Base-by-base conservation (phyloP, 2,797 vertebrate genomes). In the Esox masquinongy region DNA sequence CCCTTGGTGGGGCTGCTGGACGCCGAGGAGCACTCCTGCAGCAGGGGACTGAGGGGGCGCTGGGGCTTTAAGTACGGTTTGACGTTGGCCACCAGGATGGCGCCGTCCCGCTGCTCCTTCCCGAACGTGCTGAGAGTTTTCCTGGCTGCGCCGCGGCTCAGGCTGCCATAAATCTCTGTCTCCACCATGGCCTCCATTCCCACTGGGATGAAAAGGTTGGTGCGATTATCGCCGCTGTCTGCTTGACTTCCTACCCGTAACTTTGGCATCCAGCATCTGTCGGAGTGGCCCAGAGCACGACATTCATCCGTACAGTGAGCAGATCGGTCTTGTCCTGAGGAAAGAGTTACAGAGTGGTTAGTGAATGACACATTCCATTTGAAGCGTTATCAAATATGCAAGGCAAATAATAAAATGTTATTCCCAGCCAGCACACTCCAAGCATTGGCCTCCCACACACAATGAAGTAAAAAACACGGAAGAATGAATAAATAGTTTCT, bases 41-140 rank as follows among this genome's bases (percentile, higher is more conserved):
- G 95, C 75, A 97, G 95, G 92, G 96, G 96, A 91, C 97, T 97
- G 88, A 97, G 95, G 88, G 96, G 95, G 93, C 95, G 96, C 95
- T 98, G 97, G 89, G 96, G 96, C 95, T 98, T 98, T 93, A 98
- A 95, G 93, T 98, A 98, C 94, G 97, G 96, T 96, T 98, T 98
- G 92, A 98, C 97, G 92, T 98, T 98, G 94, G 97, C 97, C 94
- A 98, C 97, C 82, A 98, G 96, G 95, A 98, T 96, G 90, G 96
- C 97, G 95, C 97, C 95, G 95, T 98, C 97, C 96, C 97, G 93
- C 93, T 97, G 97, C 92, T 98, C 97, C 93, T 98, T 98, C 88
- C 97, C 97, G 90, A 98, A 98, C 88, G 97, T 98, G 96, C 97
- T 97, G 96, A 98, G 97, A 91, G 96, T 97, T 95, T 98, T 98